phyloP scores from a whole-genome alignment of 2,113 vertebrate species.

The Grus americana region DNA sequence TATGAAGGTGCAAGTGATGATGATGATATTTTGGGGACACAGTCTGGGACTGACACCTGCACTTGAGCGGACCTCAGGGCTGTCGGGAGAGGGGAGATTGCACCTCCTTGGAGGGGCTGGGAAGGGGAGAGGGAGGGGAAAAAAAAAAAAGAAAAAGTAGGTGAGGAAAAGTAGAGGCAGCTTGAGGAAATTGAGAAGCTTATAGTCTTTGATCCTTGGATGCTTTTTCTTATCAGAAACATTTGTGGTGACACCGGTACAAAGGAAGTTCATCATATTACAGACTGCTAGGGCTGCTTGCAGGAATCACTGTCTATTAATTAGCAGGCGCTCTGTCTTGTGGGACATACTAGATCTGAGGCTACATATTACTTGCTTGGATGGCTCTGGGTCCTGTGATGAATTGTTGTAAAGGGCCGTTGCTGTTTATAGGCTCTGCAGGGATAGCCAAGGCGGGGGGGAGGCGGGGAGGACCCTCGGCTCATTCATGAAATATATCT shows the following conservation, averaged over 20 bases:
- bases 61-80: background rate
- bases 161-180: constrained; percentile 61
- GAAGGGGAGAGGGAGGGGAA: background rate
- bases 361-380: constrained; percentile 38
- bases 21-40: background rate
- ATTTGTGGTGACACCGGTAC: constrained; percentile 85
- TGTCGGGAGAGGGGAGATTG: background rate
- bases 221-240: constrained; percentile 86
- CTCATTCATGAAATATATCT: constrained; percentile 28
- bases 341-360: constrained; percentile 78
- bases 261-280: constrained; percentile 86
- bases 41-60: background rate
- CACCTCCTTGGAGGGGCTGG: background rate
- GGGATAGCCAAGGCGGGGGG: background rate
- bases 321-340: constrained; percentile 82
- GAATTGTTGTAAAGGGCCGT: constrained; percentile 70
- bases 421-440: constrained; percentile 76
- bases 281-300: constrained; percentile 80
- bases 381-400: constrained; percentile 64
- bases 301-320: constrained; percentile 84
- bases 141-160: constrained; percentile 25
- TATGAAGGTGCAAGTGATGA: background rate
- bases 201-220: constrained; percentile 86
- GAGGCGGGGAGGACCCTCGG: background rate
- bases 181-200: constrained; percentile 76